Conservation (phyloP, 2,797 vertebrate species). For the Phoxinus dragarum region DNA sequence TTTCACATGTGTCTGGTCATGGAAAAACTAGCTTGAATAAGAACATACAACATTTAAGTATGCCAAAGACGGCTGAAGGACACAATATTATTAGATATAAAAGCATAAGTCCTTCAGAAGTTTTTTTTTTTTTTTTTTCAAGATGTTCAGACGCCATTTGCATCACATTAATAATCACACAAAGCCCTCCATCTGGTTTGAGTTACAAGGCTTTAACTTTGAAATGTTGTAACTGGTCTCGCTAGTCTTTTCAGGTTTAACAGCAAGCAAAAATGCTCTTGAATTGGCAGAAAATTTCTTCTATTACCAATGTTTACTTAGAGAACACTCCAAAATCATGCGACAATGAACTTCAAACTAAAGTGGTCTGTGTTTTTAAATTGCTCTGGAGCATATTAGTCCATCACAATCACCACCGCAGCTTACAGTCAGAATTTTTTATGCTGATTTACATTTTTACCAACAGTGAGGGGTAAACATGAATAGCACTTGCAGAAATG, state of each 20-base stretch:
- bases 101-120: constrained; percentile 41
- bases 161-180: constrained; percentile 60
- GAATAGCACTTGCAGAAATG: constrained; percentile 64
- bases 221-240: constrained; percentile 60
- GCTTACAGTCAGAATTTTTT: neutral
- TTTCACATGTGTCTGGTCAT: constrained; percentile 85
- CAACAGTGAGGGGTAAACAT: constrained; percentile 34
- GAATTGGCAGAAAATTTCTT: neutral
- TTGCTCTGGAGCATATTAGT: neutral
- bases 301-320: neutral
- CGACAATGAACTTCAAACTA: neutral
- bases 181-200: constrained; percentile 67
- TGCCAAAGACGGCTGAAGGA: constrained; percentile 15
- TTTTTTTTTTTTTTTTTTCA: constrained; percentile 49
- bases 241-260: constrained; percentile 61
- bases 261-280: constrained; percentile 57
- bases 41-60: constrained; percentile 54
- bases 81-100: constrained; percentile 49
- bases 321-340: constrained; percentile 8
- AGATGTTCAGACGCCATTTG: constrained; percentile 62
- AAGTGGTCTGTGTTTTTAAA: constrained; percentile 3
- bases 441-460: constrained; percentile 45
- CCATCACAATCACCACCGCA: neutral
- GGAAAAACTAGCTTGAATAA: constrained; percentile 73
- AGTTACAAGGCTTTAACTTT: constrained; percentile 69